Conservation (phyloP, 2,113 vertebrate species). For the Willisornis vidua region DNA sequence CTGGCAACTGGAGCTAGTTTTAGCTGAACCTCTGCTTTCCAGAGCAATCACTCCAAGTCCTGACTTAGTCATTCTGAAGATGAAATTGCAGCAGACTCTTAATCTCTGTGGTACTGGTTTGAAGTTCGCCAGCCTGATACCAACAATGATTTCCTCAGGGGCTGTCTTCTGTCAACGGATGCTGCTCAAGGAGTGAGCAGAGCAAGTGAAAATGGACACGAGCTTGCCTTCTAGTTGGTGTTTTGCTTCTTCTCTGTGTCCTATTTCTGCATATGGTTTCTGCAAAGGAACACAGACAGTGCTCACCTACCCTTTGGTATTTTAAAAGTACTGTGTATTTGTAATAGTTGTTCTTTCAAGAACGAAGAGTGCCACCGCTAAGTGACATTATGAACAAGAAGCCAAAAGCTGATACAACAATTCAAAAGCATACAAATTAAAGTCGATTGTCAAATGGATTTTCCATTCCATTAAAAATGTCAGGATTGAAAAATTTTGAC, state of each 20-base stretch:
- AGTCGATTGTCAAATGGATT: slow-evolving; percentile 58
- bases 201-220: background rate
- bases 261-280: background rate
- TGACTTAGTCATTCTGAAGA: slow-evolving; percentile 61
- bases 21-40: slow-evolving; percentile 54
- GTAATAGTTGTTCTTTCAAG: slow-evolving; percentile 39
- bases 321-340: slow-evolving; percentile 23
- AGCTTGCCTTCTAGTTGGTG: background rate
- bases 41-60: slow-evolving; percentile 62
- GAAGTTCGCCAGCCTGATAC: slow-evolving; percentile 17
- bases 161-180: background rate
- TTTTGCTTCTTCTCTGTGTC: background rate
- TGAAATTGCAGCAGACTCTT: slow-evolving; percentile 61
- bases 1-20: slow-evolving; percentile 58
- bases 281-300: background rate
- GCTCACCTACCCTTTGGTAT: background rate
- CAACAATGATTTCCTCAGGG: background rate
- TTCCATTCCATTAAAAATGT: slow-evolving; percentile 62
- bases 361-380: slow-evolving; percentile 34
- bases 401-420: slow-evolving; percentile 68
- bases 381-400: slow-evolving; percentile 58
- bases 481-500: slow-evolving; percentile 56
- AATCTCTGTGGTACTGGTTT: background rate
- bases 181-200: background rate
- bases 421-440: slow-evolving; percentile 60